phyloP scores from a whole-genome alignment of 2,888 invertebrate species.

The Panzeria rudis region DNA sequence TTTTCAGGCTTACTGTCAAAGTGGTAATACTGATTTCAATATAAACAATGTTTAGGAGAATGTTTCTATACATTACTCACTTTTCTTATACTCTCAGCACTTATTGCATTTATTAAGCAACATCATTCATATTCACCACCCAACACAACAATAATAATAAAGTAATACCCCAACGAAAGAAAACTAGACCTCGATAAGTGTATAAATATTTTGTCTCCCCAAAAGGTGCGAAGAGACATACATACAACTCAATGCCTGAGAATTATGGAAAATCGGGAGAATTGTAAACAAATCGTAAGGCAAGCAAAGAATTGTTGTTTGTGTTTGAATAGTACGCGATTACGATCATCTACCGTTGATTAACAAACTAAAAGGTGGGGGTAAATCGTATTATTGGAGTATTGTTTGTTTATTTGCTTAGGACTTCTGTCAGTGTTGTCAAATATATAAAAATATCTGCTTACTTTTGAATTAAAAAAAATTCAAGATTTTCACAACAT shows the following conservation, averaged over 20 bases:
- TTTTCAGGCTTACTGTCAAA: background rate
- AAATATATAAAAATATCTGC: background rate
- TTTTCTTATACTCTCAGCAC: too few species aligned
- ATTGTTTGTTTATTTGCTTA: constrained; percentile 18
- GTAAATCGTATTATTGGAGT: constrained; percentile 8
- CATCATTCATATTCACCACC: background rate
- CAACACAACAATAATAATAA: background rate
- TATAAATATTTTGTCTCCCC: constrained; percentile 21
- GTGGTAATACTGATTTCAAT: background rate
- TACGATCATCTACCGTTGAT: constrained; percentile 9
- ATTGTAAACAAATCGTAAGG: constrained; percentile 38
- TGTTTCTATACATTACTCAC: constrained; percentile 32
- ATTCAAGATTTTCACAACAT: too few species aligned
- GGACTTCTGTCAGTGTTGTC: constrained; percentile 14
- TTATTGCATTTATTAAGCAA: background rate
- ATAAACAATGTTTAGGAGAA: constrained; percentile 25
- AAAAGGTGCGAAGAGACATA: constrained; percentile 46
- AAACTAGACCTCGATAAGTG: constrained; percentile 29
- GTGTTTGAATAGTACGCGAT: constrained; percentile 20
- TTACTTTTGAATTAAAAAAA: background rate
- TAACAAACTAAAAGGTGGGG: constrained; percentile 25
- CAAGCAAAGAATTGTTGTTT: constrained; percentile 30
- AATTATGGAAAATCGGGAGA: constrained; percentile 10
- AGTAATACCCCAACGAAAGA: constrained; percentile 30
- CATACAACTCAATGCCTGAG: background rate